A percentile compares a stretch with the other conserved stretches of the same genome.
Conservation (phyloP, 2,888 invertebrate species). For the Synanthedon vespiformis region DNA sequence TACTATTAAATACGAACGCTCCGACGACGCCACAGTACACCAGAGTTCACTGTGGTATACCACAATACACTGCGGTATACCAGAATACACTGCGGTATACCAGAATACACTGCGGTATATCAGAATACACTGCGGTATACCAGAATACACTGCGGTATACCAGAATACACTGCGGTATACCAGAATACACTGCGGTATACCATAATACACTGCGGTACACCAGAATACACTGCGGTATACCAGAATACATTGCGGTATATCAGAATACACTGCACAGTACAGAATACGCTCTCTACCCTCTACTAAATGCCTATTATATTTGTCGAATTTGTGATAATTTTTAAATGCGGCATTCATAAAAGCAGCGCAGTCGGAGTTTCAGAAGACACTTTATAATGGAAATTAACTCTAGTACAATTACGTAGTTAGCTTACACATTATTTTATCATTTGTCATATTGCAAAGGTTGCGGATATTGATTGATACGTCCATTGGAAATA, state of each 20-base stretch:
- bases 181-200: too few relatives aligned
- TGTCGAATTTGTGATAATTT: constrained; percentile 35
- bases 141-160: background rate
- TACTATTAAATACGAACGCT: constrained; percentile 13
- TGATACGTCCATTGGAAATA: constrained; percentile 11
- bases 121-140: too few relatives aligned
- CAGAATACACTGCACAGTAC: background rate
- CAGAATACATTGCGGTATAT: background rate
- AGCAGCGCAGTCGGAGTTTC: constrained; percentile 14
- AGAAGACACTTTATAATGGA: constrained; percentile 56
- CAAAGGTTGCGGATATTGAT: constrained; percentile 28
- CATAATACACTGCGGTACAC: constrained; percentile 1
- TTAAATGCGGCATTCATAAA: constrained; percentile 34
- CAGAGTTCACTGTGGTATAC: background rate
- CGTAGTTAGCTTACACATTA: constrained; percentile 40
- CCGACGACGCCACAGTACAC: constrained; percentile 20
- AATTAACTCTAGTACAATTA: constrained; percentile 56
- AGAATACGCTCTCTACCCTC: background rate
- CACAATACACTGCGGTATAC: too few relatives aligned
- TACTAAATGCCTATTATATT: constrained; percentile 28
- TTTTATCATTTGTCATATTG: constrained; percentile 22
- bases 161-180: constrained; percentile 1
- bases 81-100: background rate
- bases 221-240: constrained; percentile 1
- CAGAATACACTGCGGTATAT: background rate